Conservation (phyloP, 2,113 vertebrate genomes). For the Muscicapa adusta region DNA sequence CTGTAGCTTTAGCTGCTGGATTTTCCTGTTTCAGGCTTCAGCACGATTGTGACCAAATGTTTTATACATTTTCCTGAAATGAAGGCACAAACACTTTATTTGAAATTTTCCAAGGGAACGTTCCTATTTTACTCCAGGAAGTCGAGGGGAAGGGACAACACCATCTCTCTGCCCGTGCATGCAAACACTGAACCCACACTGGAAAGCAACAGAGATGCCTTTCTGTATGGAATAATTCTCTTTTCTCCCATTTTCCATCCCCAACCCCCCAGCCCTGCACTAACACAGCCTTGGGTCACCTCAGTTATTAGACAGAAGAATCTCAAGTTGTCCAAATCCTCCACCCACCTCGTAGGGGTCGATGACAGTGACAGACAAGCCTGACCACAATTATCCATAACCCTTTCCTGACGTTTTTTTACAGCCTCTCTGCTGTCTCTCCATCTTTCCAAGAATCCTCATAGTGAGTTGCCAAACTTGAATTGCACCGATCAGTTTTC, state of each 20-base stretch:
- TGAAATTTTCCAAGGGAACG: conserved; percentile 47
- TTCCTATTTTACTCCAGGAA: conserved; percentile 37
- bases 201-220: conserved; percentile 11
- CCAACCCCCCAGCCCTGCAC: not conserved
- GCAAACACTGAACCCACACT: conserved; percentile 2
- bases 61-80: conserved; percentile 75
- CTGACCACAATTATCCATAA: not conserved
- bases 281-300: conserved; percentile 6
- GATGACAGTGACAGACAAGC: not conserved
- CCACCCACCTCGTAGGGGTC: not conserved
- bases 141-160: not conserved
- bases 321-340: not conserved
- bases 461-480: conserved; percentile 77
- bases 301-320: not conserved
- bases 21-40: conserved; percentile 79
- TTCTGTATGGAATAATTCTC: not conserved
- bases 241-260: not conserved
- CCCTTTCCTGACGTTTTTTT: conserved; percentile 29
- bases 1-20: conserved; percentile 82
- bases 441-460: conserved; percentile 56
- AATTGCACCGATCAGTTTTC: conserved; percentile 73
- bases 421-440: conserved; percentile 64
- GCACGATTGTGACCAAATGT: conserved; percentile 92
- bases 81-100: conserved; percentile 74
- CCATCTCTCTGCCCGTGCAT: conserved; percentile 44